These are phyloP conservation scores for Linurgus olivaceus DNA, from an alignment of 2,797 vertebrate genomes.

Conservation along the genomic window DNA sequence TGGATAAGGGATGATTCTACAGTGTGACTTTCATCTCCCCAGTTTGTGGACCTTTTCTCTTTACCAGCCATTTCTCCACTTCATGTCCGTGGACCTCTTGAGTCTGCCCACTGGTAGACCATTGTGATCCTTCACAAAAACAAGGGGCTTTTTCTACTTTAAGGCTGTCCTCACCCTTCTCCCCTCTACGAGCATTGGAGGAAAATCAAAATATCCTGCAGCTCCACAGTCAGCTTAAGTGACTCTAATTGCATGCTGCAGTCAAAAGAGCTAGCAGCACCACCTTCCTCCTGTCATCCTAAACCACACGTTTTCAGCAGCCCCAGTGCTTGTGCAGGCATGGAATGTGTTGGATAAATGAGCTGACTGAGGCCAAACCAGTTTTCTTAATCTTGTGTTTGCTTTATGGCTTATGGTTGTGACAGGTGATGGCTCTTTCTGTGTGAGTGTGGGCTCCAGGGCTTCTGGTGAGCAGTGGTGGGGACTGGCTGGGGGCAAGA, in stretches of 20 bases:
- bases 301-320: accelerated
- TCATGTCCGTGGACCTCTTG: neutral
- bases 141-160: neutral
- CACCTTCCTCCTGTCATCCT: neutral
- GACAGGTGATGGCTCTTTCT: neutral
- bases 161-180: neutral
- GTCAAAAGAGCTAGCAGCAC: neutral
- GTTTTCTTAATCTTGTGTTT: neutral
- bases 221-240: neutral
- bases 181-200: neutral
- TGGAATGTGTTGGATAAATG: neutral
- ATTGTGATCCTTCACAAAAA: neutral
- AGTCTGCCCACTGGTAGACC: neutral
- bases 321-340: neutral
- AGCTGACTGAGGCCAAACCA: neutral
- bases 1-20: neutral
- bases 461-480: neutral
- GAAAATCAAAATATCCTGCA: neutral
- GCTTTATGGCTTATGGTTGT: neutral
- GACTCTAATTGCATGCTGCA: neutral
- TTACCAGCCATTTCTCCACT: neutral
- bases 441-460: accelerated
- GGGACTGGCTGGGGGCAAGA: neutral
- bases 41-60: neutral
- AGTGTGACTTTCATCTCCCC: neutral